Base-by-base conservation (phyloP, 2,797 vertebrate genomes). In the Danio albolineatus region DNA sequence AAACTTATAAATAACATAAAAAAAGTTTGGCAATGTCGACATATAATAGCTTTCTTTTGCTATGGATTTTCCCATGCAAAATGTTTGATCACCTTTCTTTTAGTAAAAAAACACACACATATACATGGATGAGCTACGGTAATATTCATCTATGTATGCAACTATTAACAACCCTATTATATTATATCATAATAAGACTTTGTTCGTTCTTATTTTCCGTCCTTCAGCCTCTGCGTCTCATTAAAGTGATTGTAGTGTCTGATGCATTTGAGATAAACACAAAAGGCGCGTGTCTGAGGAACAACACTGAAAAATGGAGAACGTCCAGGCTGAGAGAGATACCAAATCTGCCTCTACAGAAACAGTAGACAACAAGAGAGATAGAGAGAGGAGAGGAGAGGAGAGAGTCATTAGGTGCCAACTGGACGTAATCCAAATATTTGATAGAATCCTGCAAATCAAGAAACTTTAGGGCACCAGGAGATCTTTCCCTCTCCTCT, bases 21-120 rank as follows among this genome's bases (percentile, higher is more conserved):
- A 81, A 79, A 84, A 80, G 90, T 93, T 94, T 94, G 93, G 94
- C 94, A 94, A 93, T 76, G 85, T 83, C 71, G 79, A 88, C 72
- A 82, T 88, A 86, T 70, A 86, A 84, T 62, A 70, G 83, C 82
- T 66, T 85, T 83, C 80, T 65, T 84, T 70, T 59, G 73, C 57
- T 78, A 87, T 79, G 53, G 79, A 90, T 73, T 85, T 21, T 81
- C 67, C 44, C 67, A 59, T 79, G 73, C 70, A 70, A 76, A 70
- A 75, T 62, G 82, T 80, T 84, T 21, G 48, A 81, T 75, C 59
- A 72, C 60, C 73, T 85, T 85, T 38, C 62, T 82, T 76, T 81
- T 83, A 53, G 73, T 84, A 86, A 69, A 71, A 28, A 87, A 82
- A 91, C 78, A 88, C 83, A 89, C 28, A 91, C 69, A 81, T 83